These are phyloP conservation scores for Monarcha castaneiventris DNA, from an alignment of 2,113 vertebrate species.

Conservation along the genomic window DNA sequence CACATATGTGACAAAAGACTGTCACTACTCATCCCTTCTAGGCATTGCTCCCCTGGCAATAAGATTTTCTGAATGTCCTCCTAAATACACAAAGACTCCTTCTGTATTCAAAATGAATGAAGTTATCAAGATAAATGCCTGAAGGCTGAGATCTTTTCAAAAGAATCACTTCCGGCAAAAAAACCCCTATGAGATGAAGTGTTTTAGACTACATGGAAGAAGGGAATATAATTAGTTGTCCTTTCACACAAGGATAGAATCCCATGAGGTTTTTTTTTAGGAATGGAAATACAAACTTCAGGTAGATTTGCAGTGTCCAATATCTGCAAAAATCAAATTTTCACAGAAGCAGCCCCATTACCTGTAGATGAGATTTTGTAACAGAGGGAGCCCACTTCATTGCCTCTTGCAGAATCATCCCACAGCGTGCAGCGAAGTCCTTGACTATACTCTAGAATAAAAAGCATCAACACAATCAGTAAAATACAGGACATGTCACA, in stretches of 20 bases:
- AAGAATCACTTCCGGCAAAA: not conserved
- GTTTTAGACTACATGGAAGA: not conserved
- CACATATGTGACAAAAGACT: not conserved
- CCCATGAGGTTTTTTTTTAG: not conserved
- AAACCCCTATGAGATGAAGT: not conserved
- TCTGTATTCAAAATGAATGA: not conserved
- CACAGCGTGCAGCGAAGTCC: slow-evolving; percentile 92
- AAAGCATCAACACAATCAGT: not conserved
- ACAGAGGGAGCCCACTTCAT: slow-evolving; percentile 98
- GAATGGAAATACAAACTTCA: not conserved
- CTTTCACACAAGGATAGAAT: not conserved
- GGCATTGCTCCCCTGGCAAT: not conserved
- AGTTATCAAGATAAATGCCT: not conserved
- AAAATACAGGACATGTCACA: not conserved
- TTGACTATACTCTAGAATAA: slow-evolving; percentile 90
- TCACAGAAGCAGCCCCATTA: slow-evolving; percentile 27
- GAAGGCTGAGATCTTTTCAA: not conserved
- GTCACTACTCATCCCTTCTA: not conserved
- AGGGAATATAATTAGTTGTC: not conserved
- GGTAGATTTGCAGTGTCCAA: not conserved
- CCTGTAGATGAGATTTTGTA: slow-evolving; percentile 97
- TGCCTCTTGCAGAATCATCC: slow-evolving; percentile 94
- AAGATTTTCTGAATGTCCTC: not conserved
- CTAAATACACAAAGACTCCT: not conserved
- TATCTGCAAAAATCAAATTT: not conserved